Conservation (phyloP, 2,888 invertebrate species). For the Limenitis camilla region DNA sequence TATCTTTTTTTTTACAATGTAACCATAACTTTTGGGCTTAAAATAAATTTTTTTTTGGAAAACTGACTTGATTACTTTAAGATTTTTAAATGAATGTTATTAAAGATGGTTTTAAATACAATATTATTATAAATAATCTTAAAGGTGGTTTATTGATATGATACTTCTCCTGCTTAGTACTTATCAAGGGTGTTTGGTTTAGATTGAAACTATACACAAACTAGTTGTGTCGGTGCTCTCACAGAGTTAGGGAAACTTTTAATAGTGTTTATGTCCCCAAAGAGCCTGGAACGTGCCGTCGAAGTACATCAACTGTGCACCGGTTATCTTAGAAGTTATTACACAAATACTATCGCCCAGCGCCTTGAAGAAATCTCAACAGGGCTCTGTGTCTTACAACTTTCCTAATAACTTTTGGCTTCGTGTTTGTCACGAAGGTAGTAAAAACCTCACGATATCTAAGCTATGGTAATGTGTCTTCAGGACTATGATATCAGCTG, state of each 20-base stretch:
- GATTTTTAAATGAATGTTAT: background rate
- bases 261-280: constrained; percentile 54
- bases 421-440: background rate
- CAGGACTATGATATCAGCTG: no score
- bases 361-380: constrained; percentile 14
- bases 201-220: constrained; percentile 37
- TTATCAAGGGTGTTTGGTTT: constrained; percentile 13
- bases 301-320: constrained; percentile 26
- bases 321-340: constrained; percentile 28
- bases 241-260: constrained; percentile 59
- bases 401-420: constrained; percentile 11
- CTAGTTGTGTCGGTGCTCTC: constrained; percentile 52
- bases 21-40: no score
- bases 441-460: background rate
- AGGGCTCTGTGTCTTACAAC: constrained; percentile 13
- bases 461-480: no score
- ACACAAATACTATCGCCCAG: constrained; percentile 18
- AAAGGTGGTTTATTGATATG: background rate
- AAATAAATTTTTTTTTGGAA: no score
- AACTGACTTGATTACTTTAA: no score
- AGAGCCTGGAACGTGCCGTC: constrained; percentile 25
- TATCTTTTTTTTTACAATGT: no score
- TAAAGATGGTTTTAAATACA: background rate
- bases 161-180: constrained; percentile 7
- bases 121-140: background rate